Percentiles rank a stretch among this genome's conserved stretches.
Evolutionary conservation across 2,113 vertebrate genomes (phyloP).

Genomic region (Eupsittula cactorum): DNA sequence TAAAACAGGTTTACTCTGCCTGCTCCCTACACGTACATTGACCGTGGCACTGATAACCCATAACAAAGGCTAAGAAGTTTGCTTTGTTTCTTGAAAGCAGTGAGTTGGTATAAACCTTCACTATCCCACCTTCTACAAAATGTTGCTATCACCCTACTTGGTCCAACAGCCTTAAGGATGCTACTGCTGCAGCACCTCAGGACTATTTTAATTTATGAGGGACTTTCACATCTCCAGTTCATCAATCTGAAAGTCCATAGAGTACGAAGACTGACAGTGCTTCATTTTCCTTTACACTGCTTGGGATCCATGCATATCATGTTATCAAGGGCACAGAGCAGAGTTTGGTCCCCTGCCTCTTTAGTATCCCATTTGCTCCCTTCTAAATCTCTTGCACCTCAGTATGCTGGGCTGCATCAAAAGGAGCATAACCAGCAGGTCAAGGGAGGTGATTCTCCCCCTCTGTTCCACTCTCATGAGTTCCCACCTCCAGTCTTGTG

Average conservation of each 20-base stretch:
- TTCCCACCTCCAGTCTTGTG: neutral
- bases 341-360: neutral
- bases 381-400: neutral
- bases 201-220: neutral
- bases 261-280: neutral
- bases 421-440: neutral
- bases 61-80: neutral
- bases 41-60: neutral
- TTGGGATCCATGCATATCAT: rapidly evolving
- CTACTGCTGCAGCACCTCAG: neutral
- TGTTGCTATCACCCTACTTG: neutral
- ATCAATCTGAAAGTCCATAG: neutral
- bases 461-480: neutral
- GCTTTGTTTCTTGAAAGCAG: neutral
- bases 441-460: neutral
- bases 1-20: neutral
- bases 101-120: neutral
- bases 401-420: neutral
- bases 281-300: neutral
- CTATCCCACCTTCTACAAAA: neutral
- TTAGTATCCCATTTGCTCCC: neutral
- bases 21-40: neutral
- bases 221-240: neutral
- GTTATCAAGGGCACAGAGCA: neutral
- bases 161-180: neutral